Evolutionary conservation across 2,888 invertebrate genomes (phyloP).

Genomic region (Aphidoletes aphidimyza): DNA sequence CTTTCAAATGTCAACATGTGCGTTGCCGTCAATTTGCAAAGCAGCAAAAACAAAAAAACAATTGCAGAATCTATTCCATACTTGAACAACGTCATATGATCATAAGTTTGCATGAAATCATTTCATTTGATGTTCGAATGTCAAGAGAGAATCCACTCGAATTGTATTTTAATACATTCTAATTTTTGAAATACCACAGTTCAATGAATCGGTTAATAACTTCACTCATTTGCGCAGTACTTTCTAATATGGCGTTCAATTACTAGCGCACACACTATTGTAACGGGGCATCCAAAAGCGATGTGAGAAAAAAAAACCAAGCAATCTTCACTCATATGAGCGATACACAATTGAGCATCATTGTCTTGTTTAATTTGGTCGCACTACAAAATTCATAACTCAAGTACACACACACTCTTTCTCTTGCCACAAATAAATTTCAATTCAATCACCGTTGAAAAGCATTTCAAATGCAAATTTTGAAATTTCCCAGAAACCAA

Average conservation of each 20-base stretch:
- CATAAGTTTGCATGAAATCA: too few relatives aligned
- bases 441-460: background rate
- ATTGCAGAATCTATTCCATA: too few relatives aligned
- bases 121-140: too few relatives aligned
- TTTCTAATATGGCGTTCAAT: conserved; percentile 52
- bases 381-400: background rate
- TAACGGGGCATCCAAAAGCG: background rate
- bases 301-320: conserved; percentile 54
- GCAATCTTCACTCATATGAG: conserved; percentile 23
- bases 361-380: conserved; percentile 30
- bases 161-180: conserved; percentile 16
- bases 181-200: conserved; percentile 27
- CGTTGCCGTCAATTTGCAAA: background rate
- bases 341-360: conserved; percentile 22
- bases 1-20: background rate
- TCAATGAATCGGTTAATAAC: conserved; percentile 47
- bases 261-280: background rate
- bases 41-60: background rate
- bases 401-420: background rate
- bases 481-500: too few relatives aligned
- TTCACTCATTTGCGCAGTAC: background rate
- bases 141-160: too few relatives aligned
- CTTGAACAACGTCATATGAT: background rate
- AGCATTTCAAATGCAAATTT: background rate
- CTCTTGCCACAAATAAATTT: background rate